A percentile compares a stretch with the other conserved stretches of the same genome.
Conservation (phyloP, 2,797 vertebrate species). For the Scyliorhinus canicula region DNA sequence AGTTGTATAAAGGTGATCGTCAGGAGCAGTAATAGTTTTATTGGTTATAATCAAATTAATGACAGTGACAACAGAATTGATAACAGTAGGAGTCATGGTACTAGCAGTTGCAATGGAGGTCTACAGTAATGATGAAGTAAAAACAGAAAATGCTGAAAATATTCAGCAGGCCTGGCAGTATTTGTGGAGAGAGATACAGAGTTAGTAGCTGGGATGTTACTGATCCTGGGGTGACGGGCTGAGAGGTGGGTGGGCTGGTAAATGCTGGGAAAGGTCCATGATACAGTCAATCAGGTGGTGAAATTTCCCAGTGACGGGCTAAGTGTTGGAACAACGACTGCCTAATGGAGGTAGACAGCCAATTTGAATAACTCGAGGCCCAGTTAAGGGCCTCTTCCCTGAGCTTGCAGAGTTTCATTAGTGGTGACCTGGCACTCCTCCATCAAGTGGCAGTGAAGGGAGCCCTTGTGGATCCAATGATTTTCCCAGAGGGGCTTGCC, state of each 20-base stretch:
- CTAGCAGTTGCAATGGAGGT: neutral
- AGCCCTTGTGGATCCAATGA: neutral
- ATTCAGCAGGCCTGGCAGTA: neutral
- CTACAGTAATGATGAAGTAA: too few species aligned
- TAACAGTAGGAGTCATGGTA: neutral
- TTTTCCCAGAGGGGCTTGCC: neutral
- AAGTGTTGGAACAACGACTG: too few species aligned
- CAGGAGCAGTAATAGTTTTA: neutral
- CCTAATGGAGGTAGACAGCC: too few species aligned
- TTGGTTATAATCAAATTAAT: neutral
- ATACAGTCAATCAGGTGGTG: neutral
- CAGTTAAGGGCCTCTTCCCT: too few species aligned
- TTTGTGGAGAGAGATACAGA: neutral
- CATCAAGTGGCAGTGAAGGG: neutral
- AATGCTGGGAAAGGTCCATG: neutral
- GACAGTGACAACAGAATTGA: neutral
- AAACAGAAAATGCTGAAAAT: neutral
- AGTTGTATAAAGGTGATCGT: neutral
- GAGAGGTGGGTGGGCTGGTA: neutral
- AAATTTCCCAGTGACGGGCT: neutral
- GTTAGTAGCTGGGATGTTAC: neutral
- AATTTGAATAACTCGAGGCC: neutral
- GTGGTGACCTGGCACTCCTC: neutral
- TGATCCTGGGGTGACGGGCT: neutral
- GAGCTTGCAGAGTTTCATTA: neutral